Percentiles rank a stretch among this genome's conserved stretches.
Evolutionary conservation across 2,797 vertebrate genomes (phyloP).

Genomic region (Sphaeramia orbicularis): DNA sequence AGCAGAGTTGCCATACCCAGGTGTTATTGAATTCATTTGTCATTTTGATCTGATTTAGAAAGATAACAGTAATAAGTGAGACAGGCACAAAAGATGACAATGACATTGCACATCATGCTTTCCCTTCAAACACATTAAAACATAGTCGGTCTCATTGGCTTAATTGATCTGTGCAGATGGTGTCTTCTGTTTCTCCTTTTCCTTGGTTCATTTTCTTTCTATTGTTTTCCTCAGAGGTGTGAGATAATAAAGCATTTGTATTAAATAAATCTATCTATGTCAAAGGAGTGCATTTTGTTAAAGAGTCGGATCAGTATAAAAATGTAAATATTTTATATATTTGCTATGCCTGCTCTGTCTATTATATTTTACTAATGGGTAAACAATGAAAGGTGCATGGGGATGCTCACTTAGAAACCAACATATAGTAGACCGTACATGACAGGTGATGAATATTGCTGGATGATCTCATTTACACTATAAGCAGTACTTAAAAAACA

Average conservation of each 20-base stretch:
- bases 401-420: conserved; percentile 1
- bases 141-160: conserved; percentile 69
- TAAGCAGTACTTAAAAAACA: conserved; percentile 38
- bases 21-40: conserved; percentile 87
- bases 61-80: conserved; percentile 82
- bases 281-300: conserved; percentile 50
- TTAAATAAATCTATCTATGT: conserved; percentile 69
- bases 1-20: conserved; percentile 81
- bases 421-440: conserved; percentile 3
- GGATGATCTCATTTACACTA: conserved; percentile 14
- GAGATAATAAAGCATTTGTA: conserved; percentile 39
- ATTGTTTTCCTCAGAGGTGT: conserved; percentile 64
- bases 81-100: conserved; percentile 81
- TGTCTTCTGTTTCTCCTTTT: conserved; percentile 57
- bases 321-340: conserved; percentile 34
- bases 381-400: conserved; percentile 17
- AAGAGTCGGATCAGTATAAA: conserved; percentile 39
- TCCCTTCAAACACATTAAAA: conserved; percentile 79
- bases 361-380: conserved; percentile 9
- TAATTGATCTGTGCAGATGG: conserved; percentile 82
- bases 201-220: conserved; percentile 53
- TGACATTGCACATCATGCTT: conserved; percentile 77
- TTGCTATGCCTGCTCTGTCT: not conserved
- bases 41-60: conserved; percentile 86
- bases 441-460: conserved; percentile 9